Conservation (phyloP, 2,888 invertebrate species). For the Cheilosia soror region DNA sequence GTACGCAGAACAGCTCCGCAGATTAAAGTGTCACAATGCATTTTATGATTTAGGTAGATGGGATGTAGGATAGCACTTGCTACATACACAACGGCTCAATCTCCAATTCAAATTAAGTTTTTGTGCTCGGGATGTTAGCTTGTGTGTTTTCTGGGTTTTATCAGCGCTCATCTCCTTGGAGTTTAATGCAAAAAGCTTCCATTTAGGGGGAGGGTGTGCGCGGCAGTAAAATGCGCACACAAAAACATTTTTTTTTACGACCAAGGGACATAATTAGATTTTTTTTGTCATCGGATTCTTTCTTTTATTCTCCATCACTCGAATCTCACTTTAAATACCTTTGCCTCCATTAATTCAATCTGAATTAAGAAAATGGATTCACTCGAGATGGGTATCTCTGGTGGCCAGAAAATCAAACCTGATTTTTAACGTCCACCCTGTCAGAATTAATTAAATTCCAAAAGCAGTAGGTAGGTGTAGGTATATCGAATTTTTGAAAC, state of each 20-base stretch:
- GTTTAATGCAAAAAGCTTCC: slow-evolving; percentile 65
- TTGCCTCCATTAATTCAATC: slow-evolving; percentile 43
- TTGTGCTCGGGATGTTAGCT: slow-evolving; percentile 27
- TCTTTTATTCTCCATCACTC: slow-evolving; percentile 17
- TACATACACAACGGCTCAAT: slow-evolving; percentile 49
- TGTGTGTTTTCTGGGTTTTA: slow-evolving; percentile 40
- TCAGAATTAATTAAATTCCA: slow-evolving; percentile 55
- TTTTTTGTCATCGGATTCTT: slow-evolving; percentile 21
- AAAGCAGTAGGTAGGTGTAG: slow-evolving; percentile 8
- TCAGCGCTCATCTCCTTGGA: slow-evolving; percentile 38
- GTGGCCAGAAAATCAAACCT: slow-evolving; percentile 47
- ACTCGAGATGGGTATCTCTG: slow-evolving; percentile 32
- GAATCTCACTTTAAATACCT: slow-evolving; percentile 23
- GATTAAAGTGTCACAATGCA: slow-evolving; percentile 58
- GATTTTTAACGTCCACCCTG: slow-evolving; percentile 50
- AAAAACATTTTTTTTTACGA: slow-evolving; percentile 50
- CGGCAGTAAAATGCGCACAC: slow-evolving; percentile 51
- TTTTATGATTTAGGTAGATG: slow-evolving; percentile 55
- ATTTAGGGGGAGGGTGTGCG: slow-evolving; percentile 43
- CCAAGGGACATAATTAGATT: slow-evolving; percentile 62
- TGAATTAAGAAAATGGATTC: slow-evolving; percentile 57
- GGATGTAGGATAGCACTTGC: slow-evolving; percentile 8
- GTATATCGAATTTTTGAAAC: slow-evolving; percentile 15
- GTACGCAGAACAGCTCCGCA: slow-evolving; percentile 45
- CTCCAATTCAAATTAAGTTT: slow-evolving; percentile 67